Base-by-base conservation (phyloP, 2,888 invertebrate genomes). In the Dicycla oo region DNA sequence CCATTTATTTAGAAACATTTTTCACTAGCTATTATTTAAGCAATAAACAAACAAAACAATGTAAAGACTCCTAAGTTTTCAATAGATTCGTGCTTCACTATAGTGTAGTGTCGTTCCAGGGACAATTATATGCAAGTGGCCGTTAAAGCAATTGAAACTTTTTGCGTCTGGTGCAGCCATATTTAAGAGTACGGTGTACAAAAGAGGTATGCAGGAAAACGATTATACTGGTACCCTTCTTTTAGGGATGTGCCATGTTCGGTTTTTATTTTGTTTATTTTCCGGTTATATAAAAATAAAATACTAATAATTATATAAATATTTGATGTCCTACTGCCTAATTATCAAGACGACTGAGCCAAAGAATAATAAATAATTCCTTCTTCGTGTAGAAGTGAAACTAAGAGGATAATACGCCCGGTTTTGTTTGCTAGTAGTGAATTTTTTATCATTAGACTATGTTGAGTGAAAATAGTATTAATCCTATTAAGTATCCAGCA, bases 141-240 rank as follows among this genome's bases (percentile, higher is more conserved):
- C 87, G 89, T 89, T 90, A 88, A 87, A 89, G 90, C 89, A 90
- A 92, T 91, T 92, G 89, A 89, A 91, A 90, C 89, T 90, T 91
- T 92, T 91, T 92, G 88, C 90, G 89, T 91, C 90, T 92, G 88
- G 62, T 69, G 74, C 88, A 86, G 88, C 87, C 88, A 88, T 90
- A 87, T 91, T 91, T 91, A 88, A 89, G 88, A 87, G 86, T 83
- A 83, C 82, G 69, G 81, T 81, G 85, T 87, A 86, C 86, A 86
- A 88, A 88, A 88, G 86, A 85, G 85, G 85, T 86, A 87, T 88
- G 88, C 90, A 91, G 91, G 90, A 90, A 92, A 93, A 89, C 94
- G 91, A 92, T 93, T 92, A 94, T 79, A 87, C 40, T 69, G 45
- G 88, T 86, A 87, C 88, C 87, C 87, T 74, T 60, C 63, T 40